Evolutionary conservation across 1,140 invertebrate species (phyloP).

Genomic region (Drosophila littoralis): DNA sequence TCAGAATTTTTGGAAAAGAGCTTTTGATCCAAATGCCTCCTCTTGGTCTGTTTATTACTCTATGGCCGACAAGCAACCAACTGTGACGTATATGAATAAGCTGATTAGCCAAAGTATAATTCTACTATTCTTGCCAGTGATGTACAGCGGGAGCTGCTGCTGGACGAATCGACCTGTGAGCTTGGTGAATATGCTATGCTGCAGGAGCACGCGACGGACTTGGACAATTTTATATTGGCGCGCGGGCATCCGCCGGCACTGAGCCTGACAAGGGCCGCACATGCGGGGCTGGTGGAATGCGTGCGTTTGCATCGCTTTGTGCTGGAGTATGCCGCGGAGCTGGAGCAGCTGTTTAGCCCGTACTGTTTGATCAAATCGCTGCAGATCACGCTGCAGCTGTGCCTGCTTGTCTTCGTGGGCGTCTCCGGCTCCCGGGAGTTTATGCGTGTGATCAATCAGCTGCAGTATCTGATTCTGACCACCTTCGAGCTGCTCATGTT

Average conservation of each 20-base stretch:
- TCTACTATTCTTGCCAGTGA: conserved; percentile 9
- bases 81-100: too few relatives aligned
- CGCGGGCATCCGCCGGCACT: neutral
- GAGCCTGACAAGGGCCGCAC: conserved; percentile 25
- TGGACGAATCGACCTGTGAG: conserved; percentile 49
- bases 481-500: conserved; percentile 73
- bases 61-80: too few relatives aligned
- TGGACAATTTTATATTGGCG: conserved; percentile 20
- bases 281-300: conserved; percentile 63
- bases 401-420: conserved; percentile 72
- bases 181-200: conserved; percentile 71
- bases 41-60: too few relatives aligned
- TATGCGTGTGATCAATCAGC: conserved; percentile 67
- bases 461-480: conserved; percentile 70
- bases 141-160: conserved; percentile 49
- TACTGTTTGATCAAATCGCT: conserved; percentile 77
- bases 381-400: conserved; percentile 77
- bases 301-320: conserved; percentile 70
- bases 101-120: neutral
- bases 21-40: too few relatives aligned
- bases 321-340: conserved; percentile 47
- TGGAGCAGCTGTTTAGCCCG: conserved; percentile 75
- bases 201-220: conserved; percentile 57
- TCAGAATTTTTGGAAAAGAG: too few relatives aligned
- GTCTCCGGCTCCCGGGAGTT: conserved; percentile 66